Percentiles rank a stretch among this genome's conserved stretches.
Evolutionary conservation across 2,113 vertebrate genomes (phyloP).

Genomic region (Baryphthengus martii): DNA sequence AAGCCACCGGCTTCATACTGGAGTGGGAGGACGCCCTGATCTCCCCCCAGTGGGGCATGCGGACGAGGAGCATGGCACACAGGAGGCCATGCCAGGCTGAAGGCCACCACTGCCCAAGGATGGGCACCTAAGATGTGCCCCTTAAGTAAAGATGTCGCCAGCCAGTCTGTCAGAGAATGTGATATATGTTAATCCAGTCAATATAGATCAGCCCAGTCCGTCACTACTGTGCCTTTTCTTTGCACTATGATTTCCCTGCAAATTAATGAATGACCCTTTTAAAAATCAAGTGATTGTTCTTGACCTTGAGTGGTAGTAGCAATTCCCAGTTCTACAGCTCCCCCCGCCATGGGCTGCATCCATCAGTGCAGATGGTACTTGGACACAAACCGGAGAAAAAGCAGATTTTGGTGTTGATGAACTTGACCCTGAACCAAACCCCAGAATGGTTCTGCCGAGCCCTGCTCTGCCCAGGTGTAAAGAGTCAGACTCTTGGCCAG

Average conservation of each 20-base stretch:
- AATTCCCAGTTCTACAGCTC: neutral
- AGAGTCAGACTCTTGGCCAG: neutral
- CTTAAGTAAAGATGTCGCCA: neutral
- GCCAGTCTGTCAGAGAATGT: neutral
- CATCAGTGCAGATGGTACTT: neutral
- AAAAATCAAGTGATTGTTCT: neutral
- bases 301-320: neutral
- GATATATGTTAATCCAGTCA: neutral
- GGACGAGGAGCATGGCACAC: fast-evolving
- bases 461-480: neutral
- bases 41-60: fast-evolving
- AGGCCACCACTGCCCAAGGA: neutral
- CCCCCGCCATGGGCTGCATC: neutral
- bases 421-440: neutral
- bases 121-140: neutral
- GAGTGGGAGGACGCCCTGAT: neutral
- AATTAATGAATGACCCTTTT: neutral
- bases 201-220: neutral
- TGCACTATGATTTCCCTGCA: neutral
- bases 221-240: neutral
- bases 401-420: neutral
- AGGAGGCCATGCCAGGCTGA: neutral
- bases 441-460: neutral
- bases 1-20: neutral
- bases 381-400: neutral